Evolutionary conservation across 2,797 vertebrate genomes (phyloP).

Genomic region (Odontamblyopus lacepedii): DNA sequence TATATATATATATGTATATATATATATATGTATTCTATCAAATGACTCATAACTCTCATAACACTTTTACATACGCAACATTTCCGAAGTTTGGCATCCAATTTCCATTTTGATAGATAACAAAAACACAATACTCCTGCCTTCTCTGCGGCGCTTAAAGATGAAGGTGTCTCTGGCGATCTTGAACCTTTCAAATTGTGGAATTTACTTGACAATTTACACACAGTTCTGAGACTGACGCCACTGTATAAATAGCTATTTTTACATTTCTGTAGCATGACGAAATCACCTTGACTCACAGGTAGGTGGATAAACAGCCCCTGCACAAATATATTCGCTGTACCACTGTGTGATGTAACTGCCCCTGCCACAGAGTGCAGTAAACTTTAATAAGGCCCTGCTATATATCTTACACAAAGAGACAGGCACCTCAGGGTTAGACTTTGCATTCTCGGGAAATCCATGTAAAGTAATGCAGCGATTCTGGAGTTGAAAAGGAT

Average conservation of each 20-base stretch:
- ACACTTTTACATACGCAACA: too few relatives aligned
- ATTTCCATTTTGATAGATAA: not conserved
- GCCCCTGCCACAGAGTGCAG: conserved; percentile 4
- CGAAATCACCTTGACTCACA: conserved; percentile 17
- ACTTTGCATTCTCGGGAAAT: not conserved
- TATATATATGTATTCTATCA: too few relatives aligned
- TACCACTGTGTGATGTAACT: conserved; percentile 8
- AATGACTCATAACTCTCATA: too few relatives aligned
- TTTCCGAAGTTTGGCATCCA: not conserved
- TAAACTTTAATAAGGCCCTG: conserved; percentile 5
- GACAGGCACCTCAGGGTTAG: not conserved
- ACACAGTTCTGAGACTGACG: not conserved
- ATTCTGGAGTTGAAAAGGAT: not conserved
- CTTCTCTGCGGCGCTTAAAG: too few relatives aligned
- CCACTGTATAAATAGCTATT: not conserved
- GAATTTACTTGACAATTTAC: not conserved
- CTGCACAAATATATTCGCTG: not conserved
- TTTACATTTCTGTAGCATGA: conserved; percentile 5
- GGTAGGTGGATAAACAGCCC: not conserved
- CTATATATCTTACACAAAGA: not conserved
- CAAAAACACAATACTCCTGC: not conserved
- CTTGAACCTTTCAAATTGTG: not conserved
- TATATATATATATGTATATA: too few relatives aligned
- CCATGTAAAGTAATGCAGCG: not conserved
- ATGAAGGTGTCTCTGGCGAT: too few relatives aligned